Percentiles rank a stretch among this genome's conserved stretches.
phyloP scores from a whole-genome alignment of 2,888 invertebrate species.

The Trichogramma dendrolimi region DNA sequence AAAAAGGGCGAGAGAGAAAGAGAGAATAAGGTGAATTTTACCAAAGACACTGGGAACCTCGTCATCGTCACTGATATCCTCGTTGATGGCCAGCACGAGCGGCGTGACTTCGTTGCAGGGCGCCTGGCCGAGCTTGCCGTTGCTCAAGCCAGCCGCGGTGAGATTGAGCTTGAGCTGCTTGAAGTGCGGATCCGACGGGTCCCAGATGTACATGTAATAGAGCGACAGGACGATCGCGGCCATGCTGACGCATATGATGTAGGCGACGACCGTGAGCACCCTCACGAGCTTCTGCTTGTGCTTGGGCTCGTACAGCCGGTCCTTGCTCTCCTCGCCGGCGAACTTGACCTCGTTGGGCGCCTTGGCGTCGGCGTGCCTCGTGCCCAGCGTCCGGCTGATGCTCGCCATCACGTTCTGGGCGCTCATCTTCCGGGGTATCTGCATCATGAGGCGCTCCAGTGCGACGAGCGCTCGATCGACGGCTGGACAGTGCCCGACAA shows the following conservation, averaged over 20 bases:
- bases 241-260: conserved; percentile 88
- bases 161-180: conserved; percentile 16
- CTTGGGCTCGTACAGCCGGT: conserved; percentile 75
- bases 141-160: not conserved
- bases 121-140: conserved; percentile 1
- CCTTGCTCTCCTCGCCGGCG: conserved; percentile 63
- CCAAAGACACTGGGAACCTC: no score
- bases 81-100: not conserved
- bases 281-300: conserved; percentile 84
- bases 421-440: conserved; percentile 49
- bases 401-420: conserved; percentile 49
- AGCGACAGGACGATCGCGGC: conserved; percentile 90
- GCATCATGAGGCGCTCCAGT: conserved; percentile 36
- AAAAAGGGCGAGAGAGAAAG: no score
- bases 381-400: conserved; percentile 45
- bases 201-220: conserved; percentile 93
- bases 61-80: no score
- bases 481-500: no score
- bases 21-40: no score
- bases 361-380: conserved; percentile 40
- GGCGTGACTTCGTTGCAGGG: conserved; percentile 9
- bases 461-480: not conserved
- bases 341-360: conserved; percentile 63
- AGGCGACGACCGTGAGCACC: conserved; percentile 87
- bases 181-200: conserved; percentile 59